These are phyloP conservation scores for Drosophila lacicola DNA, from an alignment of 2,888 invertebrate genomes.

Conservation along the genomic window DNA sequence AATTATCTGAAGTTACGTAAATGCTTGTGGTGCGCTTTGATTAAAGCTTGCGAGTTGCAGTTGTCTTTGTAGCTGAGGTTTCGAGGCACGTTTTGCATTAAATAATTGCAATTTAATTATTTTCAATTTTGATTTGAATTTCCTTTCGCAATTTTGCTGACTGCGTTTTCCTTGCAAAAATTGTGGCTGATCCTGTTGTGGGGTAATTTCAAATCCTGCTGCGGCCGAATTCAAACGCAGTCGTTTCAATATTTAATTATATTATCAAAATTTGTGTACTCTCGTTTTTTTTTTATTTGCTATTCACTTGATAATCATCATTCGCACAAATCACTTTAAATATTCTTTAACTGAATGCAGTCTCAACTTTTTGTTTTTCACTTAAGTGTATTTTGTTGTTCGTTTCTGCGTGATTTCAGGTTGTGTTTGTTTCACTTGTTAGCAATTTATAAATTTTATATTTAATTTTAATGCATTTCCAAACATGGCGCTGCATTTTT, in stretches of 20 bases:
- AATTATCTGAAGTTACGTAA: slow-evolving; percentile 72
- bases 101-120: slow-evolving; percentile 31
- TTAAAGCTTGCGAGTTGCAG: slow-evolving; percentile 53
- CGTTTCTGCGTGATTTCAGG: slow-evolving; percentile 64
- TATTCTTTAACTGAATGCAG: slow-evolving; percentile 13
- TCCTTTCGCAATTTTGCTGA: slow-evolving; percentile 51
- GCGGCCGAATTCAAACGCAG: slow-evolving; percentile 40
- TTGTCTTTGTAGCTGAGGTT: slow-evolving; percentile 38
- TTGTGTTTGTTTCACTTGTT: slow-evolving; percentile 84
- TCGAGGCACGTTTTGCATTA: slow-evolving; percentile 53
- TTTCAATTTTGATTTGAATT: slow-evolving; percentile 65
- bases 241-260: slow-evolving; percentile 34
- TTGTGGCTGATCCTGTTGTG: slow-evolving; percentile 22
- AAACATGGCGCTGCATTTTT: slow-evolving; percentile 80
- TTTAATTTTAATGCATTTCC: slow-evolving; percentile 80
- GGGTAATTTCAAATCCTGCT: slow-evolving; percentile 42
- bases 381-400: slow-evolving; percentile 32
- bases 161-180: slow-evolving; percentile 49
- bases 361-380: slow-evolving; percentile 33
- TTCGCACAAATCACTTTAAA: slow-evolving; percentile 49
- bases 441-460: slow-evolving; percentile 75
- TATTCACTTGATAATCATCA: slow-evolving; percentile 69
- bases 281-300: slow-evolving; percentile 23
- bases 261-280: slow-evolving; percentile 21
- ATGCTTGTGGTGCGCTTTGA: slow-evolving; percentile 51